Evolutionary conservation across 1,140 invertebrate species (phyloP), one percentile per base, ranked within the genome.

Genomic region (Drosophila hydei): DNA sequence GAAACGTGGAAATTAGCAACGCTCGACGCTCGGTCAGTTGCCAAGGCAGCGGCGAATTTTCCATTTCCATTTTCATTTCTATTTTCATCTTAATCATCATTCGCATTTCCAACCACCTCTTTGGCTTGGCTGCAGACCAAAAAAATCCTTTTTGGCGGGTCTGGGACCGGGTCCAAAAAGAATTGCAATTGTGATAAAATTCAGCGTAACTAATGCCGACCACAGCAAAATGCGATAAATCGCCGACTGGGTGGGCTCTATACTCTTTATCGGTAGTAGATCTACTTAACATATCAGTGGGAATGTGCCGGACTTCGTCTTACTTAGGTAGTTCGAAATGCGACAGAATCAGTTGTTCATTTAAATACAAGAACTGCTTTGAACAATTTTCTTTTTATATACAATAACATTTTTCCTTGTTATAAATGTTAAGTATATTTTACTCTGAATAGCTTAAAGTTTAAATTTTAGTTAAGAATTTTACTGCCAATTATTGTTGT

Each of bases 161-260:
- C 40, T 33, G 71, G 47, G 30, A 1, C 18, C 42, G 52, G 58
- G 51, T 63, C 62, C 43, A 74, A 68, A 83, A 88, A 88, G 78
- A 89, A 88, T 88, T 79, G 84, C 83, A 88, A 88, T 88, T 88
- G 83, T 88, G 79, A 88, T 83, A 88, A 88, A 88, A 88, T 88
- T 88, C 78, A 88, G 83, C 79, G 81, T 85, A 80, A 85, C 80
- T 85, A 85, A 85, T 85, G 81, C 80, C 81, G 84, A 87, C 81
- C 81, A 77, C 81, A 87, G 81, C 81, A 72, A 87, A 88, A 88
- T 88, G 83, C 83, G 84, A 88, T 76, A 83, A 83, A 87, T 87
- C 64, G 81, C 73, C 70, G 73, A 64, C 71, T 59, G 63, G 55
- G 72, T 61, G 75, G 61, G 25, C n/a, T 16, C 14, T 21, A 64